These are phyloP conservation scores for Ceryle rudis DNA, from an alignment of 2,797 vertebrate species.

Conservation along the genomic window DNA sequence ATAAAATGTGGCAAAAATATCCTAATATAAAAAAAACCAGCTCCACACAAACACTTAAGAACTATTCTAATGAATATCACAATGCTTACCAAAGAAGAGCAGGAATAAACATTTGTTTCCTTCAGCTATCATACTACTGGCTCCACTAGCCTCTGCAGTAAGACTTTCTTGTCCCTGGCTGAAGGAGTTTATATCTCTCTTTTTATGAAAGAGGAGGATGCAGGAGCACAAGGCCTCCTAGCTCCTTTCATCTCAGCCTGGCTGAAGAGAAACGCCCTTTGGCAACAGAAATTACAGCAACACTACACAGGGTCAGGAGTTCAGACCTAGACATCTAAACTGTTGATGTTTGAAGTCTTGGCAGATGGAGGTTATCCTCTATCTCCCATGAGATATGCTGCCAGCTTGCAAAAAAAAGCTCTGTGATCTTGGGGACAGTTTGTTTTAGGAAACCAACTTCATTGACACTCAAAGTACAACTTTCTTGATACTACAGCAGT, in stretches of 20 bases:
- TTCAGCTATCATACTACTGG: not conserved
- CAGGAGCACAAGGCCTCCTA: not conserved
- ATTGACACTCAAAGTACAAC: not conserved
- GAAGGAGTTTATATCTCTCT: not conserved
- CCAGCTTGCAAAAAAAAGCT: not conserved
- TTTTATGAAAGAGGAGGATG: not conserved
- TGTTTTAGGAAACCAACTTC: not conserved
- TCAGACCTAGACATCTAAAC: not conserved
- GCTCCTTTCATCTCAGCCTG: not conserved
- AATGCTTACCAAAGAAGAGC: not conserved
- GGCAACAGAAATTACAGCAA: not conserved
- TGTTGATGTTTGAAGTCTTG: not conserved
- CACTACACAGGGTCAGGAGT: not conserved
- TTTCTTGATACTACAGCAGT: not conserved
- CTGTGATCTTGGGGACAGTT: not conserved
- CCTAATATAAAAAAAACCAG: not conserved
- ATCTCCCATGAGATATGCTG: not conserved
- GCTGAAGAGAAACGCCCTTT: not conserved
- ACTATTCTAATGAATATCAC: not conserved
- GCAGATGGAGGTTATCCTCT: not conserved
- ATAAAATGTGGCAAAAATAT: not conserved
- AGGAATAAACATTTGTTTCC: not conserved
- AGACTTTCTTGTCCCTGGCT: not conserved
- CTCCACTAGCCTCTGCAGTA: not conserved
- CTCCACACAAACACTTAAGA: not conserved